These are phyloP conservation scores for Ploceus nigricollis DNA, from an alignment of 2,113 vertebrate species.

Conservation along the genomic window DNA sequence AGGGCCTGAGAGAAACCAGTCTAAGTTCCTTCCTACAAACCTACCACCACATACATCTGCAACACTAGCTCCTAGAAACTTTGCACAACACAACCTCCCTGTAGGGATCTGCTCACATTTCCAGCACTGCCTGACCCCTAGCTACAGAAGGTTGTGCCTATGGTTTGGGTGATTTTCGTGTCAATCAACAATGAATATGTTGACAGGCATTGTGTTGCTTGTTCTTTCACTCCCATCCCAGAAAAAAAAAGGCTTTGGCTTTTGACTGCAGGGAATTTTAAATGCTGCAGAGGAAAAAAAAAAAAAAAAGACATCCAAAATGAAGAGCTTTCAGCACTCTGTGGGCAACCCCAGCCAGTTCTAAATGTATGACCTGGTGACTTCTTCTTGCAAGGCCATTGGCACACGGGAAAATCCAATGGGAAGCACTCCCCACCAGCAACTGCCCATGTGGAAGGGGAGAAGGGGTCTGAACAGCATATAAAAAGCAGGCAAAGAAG, in stretches of 20 bases:
- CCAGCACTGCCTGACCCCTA: neutral
- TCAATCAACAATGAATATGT: neutral
- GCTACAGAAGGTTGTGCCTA: neutral
- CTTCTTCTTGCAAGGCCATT: neutral
- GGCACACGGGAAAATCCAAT: neutral
- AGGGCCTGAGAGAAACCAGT: neutral
- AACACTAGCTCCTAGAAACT: neutral
- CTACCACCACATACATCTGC: neutral
- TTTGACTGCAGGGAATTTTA: neutral
- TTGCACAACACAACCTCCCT: neutral
- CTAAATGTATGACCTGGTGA: neutral
- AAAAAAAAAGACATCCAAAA: neutral
- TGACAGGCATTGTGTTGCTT: neutral
- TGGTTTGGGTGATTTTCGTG: neutral
- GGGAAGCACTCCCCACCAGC: neutral
- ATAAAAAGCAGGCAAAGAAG: neutral
- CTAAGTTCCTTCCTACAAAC: neutral
- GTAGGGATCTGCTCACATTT: neutral
- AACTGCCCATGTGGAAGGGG: neutral
- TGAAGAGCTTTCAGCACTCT: neutral
- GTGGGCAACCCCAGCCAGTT: neutral
- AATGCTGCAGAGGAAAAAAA: neutral
- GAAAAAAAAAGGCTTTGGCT: neutral
- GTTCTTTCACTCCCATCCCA: neutral
- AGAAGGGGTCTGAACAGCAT: neutral